A percentile compares a stretch with the other conserved stretches of the same genome.
Evolutionary conservation across 2,113 vertebrate species (phyloP).

Genomic region (Callochromis pleurospilus): DNA sequence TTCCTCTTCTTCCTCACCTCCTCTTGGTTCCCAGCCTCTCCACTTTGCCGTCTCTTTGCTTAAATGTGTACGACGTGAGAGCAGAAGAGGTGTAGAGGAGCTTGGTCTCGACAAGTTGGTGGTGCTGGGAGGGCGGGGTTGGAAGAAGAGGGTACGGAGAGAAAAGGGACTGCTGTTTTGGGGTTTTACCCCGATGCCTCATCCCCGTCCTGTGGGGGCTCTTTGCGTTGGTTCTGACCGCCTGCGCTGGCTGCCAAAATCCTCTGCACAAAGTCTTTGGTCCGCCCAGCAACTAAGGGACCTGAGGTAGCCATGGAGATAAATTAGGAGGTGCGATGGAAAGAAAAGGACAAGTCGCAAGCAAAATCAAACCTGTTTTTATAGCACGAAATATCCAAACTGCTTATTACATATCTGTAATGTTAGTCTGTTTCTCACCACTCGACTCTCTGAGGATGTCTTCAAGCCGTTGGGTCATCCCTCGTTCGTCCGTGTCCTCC

Average conservation of each 20-base stretch:
- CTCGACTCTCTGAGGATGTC: slow-evolving; percentile 67
- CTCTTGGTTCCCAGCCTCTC: not conserved
- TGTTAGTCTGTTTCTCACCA: slow-evolving; percentile 40
- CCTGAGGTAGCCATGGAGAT: slow-evolving; percentile 35
- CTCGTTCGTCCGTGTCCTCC: slow-evolving; percentile 49
- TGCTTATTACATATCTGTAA: not conserved
- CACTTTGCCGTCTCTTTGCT: not conserved
- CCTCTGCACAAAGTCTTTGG: slow-evolving; percentile 73
- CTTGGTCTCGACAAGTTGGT: not conserved
- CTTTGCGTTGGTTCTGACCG: slow-evolving; percentile 33
- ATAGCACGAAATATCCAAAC: not conserved
- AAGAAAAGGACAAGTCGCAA: not conserved
- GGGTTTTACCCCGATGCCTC: slow-evolving; percentile 17
- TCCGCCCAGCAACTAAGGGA: slow-evolving; percentile 70
- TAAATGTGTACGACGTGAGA: not conserved
- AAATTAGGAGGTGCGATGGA: not conserved
- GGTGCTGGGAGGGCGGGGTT: not conserved
- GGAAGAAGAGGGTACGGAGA: not conserved
- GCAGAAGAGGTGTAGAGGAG: not conserved
- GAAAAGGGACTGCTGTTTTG: not conserved
- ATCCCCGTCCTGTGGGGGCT: not conserved
- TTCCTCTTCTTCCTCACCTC: not conserved
- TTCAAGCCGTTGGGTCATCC: slow-evolving; percentile 69
- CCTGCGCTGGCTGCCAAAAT: slow-evolving; percentile 62
- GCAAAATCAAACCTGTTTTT: not conserved